phyloP scores from a whole-genome alignment of 2,113 vertebrate species.

The Camelus bactrianus region DNA sequence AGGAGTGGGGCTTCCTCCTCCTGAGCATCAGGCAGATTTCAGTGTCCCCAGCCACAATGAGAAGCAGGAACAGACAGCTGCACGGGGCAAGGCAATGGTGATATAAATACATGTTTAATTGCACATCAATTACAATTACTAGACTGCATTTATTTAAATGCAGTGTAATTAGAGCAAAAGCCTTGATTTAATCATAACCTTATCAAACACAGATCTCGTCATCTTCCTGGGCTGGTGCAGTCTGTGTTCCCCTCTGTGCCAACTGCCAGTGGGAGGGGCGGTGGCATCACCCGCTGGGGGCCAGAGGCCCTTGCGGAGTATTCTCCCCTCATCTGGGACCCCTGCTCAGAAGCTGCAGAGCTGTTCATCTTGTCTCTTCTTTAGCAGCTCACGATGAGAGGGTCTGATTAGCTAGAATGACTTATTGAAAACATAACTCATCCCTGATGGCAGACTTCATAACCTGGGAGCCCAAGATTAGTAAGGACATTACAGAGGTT shows the following conservation, averaged over 20 bases:
- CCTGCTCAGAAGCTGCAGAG: conserved; percentile 66
- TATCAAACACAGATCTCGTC: conserved; percentile 83
- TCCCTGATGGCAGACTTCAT: conserved; percentile 82
- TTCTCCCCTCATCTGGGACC: conserved; percentile 52
- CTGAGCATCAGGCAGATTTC: not conserved
- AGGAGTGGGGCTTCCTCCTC: not conserved
- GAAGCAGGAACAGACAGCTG: conserved; percentile 86
- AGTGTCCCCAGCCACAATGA: conserved; percentile 74
- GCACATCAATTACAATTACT: conserved; percentile 90
- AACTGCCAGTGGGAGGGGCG: conserved; percentile 25
- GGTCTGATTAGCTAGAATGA: conserved; percentile 85
- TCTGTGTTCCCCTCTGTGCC: conserved; percentile 31
- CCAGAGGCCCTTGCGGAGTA: conserved; percentile 51
- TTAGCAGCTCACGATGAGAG: conserved; percentile 81
- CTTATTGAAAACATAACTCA: conserved; percentile 84
- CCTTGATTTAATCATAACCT: conserved; percentile 90
- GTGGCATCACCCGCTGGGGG: conserved; percentile 53
- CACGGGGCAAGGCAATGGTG: conserved; percentile 81
- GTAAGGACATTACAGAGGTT: conserved; percentile 72
- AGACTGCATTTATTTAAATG: conserved; percentile 90
- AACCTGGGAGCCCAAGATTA: conserved; percentile 81
- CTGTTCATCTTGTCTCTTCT: conserved; percentile 40
- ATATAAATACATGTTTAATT: conserved; percentile 91
- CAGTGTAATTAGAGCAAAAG: conserved; percentile 88
- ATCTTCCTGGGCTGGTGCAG: conserved; percentile 64